Base-by-base conservation (phyloP, 2,888 invertebrate species). In the Cataglyphis albicans region DNA sequence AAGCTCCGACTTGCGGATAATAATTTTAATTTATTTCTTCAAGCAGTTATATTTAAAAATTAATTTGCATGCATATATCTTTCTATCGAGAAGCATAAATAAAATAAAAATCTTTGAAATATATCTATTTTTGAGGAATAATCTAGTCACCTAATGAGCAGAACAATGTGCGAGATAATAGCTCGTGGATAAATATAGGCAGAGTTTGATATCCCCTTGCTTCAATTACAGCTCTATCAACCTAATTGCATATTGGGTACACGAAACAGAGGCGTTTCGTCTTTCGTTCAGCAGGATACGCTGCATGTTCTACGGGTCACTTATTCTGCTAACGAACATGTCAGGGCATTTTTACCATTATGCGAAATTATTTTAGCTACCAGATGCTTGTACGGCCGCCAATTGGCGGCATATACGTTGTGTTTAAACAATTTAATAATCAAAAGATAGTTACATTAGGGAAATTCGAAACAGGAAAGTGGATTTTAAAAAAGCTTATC, bases 191-290 rank as follows among this genome's bases (percentile, higher is more conserved):
- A 91, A 91, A 89, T 90, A 87, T 52, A 52, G 86, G 88, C 83
- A 86, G 89, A 84, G 85, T 89, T 89, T 89, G 90, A 91, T 90
- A 91, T 90, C 90, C 83, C 87, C 86, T 88, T 82, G 87, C 86
- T 82, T 88, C 88, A 90, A 92, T 91, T 89, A 90, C 91, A 84
- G 88, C 86, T 86, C 85, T 76, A 87, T 89, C 90, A 92, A 87
- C 90, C 87, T 83, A 85, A 90, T 88, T 87, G 85, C 86, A 88
- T 84, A 83, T 70, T 70, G 82, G 72, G 80, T 87, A 87, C 82
- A 84, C 74, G 81, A 85, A 83, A 80, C 80, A 84, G 81, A 88
- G 84, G 81, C 84, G 88, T 88, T 85, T 81, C 82, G 83, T 78
- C 64, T 68, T 75, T 78, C 86, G 68, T 87, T 88, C 86, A 83